A percentile compares a stretch with the other conserved stretches of the same genome.
Conservation (phyloP, 92 coral and sea anemone species). For the Zoanthus gigantus region DNA sequence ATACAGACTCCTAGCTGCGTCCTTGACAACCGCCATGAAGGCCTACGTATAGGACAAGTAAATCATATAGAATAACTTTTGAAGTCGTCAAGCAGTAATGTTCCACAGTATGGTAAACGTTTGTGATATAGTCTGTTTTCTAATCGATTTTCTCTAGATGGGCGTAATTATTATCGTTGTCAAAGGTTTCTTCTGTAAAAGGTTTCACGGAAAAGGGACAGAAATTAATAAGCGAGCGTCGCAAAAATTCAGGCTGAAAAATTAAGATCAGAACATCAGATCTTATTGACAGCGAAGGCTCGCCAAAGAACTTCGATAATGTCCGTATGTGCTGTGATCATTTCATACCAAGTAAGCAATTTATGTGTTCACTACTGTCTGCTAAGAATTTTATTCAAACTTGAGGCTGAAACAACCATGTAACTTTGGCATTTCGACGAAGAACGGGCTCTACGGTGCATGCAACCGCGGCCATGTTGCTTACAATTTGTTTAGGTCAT, state of each 20-base stretch:
- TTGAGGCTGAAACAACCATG: conserved; percentile 6
- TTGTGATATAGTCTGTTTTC: conserved; percentile 11
- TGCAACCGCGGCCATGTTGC: not conserved
- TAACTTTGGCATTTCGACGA: not conserved
- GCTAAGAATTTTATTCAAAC: not conserved
- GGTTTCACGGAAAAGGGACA: not conserved
- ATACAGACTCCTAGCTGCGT: not conserved
- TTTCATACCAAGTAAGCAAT: conserved; percentile 53
- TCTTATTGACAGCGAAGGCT: not conserved
- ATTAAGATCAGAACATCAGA: not conserved
- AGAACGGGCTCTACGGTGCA: not conserved
- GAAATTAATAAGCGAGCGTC: conserved; percentile 6
- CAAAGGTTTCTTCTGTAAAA: not conserved
- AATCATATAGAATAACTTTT: not conserved
- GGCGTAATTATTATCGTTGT: not conserved
- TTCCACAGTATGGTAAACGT: not conserved
- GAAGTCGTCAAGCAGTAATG: not conserved
- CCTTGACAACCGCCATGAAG: conserved; percentile 1
- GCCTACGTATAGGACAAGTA: not conserved
- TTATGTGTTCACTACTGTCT: not conserved
- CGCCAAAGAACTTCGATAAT: not conserved
- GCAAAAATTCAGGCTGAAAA: not conserved
- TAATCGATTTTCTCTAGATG: not conserved
- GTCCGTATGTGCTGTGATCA: conserved; percentile 63
- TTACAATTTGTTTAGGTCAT: not conserved